A percentile compares a stretch with the other conserved stretches of the same genome.
Evolutionary conservation across 2,888 invertebrate genomes (phyloP).

Genomic region (Noctua fimbriata): DNA sequence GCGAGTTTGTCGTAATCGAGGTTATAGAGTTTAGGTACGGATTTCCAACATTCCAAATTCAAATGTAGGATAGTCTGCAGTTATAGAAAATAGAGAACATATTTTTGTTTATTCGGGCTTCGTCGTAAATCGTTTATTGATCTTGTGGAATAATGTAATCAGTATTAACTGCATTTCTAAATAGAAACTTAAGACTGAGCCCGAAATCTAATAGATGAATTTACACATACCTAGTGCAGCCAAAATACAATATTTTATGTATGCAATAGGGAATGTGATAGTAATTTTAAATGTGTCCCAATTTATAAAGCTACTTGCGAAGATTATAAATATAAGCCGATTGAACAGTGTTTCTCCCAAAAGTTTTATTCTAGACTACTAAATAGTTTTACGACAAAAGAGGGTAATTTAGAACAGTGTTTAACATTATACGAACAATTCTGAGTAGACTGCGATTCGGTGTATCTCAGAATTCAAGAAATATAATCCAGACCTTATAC

Average conservation of each 20-base stretch:
- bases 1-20: slow-evolving; percentile 64
- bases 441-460: slow-evolving; percentile 23
- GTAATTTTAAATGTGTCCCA: slow-evolving; percentile 57
- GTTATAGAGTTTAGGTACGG: slow-evolving; percentile 59
- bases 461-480: slow-evolving; percentile 31
- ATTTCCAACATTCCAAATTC: slow-evolving; percentile 73
- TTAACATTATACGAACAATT: slow-evolving; percentile 43
- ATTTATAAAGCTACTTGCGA: slow-evolving; percentile 20
- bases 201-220: slow-evolving; percentile 36
- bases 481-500: slow-evolving; percentile 58
- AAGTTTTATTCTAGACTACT: slow-evolving; percentile 51
- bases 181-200: slow-evolving; percentile 41
- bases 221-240: slow-evolving; percentile 64
- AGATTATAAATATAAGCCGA: slow-evolving; percentile 13
- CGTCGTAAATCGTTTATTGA: slow-evolving; percentile 31
- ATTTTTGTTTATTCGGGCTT: slow-evolving; percentile 42
- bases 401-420: slow-evolving; percentile 62
- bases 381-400: slow-evolving; percentile 64
- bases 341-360: slow-evolving; percentile 29
- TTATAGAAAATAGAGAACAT: slow-evolving; percentile 41
- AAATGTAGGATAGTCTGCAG: slow-evolving; percentile 63
- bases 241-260: slow-evolving; percentile 58
- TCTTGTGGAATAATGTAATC: slow-evolving; percentile 19
- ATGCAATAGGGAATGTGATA: slow-evolving; percentile 67
- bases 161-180: slow-evolving; percentile 49